Conservation (phyloP, 2,797 vertebrate genomes). For the Myotis myotis region DNA sequence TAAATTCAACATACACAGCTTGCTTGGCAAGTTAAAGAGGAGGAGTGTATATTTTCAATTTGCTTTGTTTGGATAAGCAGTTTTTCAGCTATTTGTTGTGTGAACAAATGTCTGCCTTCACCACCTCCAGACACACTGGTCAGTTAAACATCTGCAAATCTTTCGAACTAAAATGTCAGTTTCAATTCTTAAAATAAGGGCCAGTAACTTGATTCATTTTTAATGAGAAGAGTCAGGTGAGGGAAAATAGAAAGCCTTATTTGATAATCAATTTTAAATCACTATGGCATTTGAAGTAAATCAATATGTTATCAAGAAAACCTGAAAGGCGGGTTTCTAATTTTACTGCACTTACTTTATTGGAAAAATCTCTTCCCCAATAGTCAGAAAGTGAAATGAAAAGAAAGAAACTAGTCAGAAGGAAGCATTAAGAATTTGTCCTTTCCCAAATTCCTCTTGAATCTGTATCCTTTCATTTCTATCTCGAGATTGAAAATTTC, state of each 20-base stretch:
- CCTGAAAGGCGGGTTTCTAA: background rate
- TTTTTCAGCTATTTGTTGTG: background rate
- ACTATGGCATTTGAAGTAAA: background rate
- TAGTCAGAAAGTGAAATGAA: slow-evolving; percentile 3
- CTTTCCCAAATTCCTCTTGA: background rate
- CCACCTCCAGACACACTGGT: background rate
- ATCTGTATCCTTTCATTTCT: background rate
- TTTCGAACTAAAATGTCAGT: slow-evolving; percentile 25
- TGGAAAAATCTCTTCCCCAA: background rate
- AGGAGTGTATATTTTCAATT: background rate
- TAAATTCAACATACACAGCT: background rate
- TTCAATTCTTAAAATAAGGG: slow-evolving; percentile 28
- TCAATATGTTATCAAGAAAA: background rate
- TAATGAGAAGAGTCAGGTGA: background rate
- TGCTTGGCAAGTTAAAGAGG: background rate
- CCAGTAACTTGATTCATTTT: background rate
- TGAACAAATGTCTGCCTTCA: background rate
- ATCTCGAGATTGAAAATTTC: background rate
- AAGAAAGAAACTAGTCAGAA: background rate
- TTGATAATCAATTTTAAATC: slow-evolving; percentile 8
- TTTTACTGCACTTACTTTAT: background rate
- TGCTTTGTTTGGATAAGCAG: slow-evolving; percentile 1
- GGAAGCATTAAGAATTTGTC: background rate
- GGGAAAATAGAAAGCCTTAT: background rate
- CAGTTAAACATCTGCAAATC: background rate